Evolutionary conservation across 2,113 vertebrate genomes (phyloP).

Genomic region (Ornithorhynchus anatinus): DNA sequence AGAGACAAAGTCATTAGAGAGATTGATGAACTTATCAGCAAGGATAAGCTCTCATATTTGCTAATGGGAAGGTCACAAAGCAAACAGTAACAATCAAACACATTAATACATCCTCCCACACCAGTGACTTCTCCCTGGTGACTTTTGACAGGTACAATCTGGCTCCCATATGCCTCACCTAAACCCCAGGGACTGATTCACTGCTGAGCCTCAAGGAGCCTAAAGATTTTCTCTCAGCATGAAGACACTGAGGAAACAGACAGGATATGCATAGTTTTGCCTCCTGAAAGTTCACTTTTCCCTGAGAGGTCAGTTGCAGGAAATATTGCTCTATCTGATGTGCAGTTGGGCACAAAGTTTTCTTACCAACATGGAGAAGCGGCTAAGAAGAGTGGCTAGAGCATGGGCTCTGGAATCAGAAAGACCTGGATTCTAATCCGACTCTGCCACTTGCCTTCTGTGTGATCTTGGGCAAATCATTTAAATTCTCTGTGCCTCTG

Average conservation of each 20-base stretch:
- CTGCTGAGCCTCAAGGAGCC: constrained; percentile 13
- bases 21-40: constrained; percentile 42
- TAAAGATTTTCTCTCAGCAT: constrained; percentile 16
- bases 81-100: constrained; percentile 51
- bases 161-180: constrained; percentile 37
- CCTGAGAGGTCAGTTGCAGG: not conserved
- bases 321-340: too few species aligned
- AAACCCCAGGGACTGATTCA: constrained; percentile 17
- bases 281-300: not conserved
- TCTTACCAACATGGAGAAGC: too few species aligned
- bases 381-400: too few species aligned
- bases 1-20: constrained; percentile 38
- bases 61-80: constrained; percentile 52
- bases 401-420: too few species aligned
- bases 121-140: constrained; percentile 24
- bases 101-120: constrained; percentile 37
- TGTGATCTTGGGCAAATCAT: too few species aligned
- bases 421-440: too few species aligned
- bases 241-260: not conserved
- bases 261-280: not conserved
- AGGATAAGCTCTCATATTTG: constrained; percentile 29
- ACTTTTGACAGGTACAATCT: constrained; percentile 45
- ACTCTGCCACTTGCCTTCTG: too few species aligned
- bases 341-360: too few species aligned
- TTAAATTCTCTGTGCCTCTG: too few species aligned